Evolutionary conservation across 2,797 vertebrate species (phyloP), one percentile per base, ranked within the genome.

Genomic region (Brotogeris chrysoptera): DNA sequence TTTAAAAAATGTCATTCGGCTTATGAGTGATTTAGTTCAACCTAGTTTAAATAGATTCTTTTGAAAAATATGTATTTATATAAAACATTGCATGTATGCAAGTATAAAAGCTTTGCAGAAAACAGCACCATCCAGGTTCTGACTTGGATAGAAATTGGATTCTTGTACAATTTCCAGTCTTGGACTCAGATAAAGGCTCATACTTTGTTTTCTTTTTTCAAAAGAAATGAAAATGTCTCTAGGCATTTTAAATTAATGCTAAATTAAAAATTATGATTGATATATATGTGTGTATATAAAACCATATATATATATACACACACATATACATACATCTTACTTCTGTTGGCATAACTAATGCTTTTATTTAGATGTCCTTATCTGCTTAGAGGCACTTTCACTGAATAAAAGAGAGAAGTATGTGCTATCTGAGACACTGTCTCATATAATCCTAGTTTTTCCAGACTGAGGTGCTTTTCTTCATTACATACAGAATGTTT

Each of bases 1-100:
- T 96, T 95, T 5, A 1, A 49, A 92, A 96, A 92, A 82, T 57
- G 55, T 71, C 50, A 70, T 95, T 90, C 88, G 64, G 34, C 86
- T 95, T 95, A 53, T 68, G 80, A 97, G 92, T 64, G 80, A 85
- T 92, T 95, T 94, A 88, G 43, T 90, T 92, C 87, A 88, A 79
- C 47, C 63, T 36, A 21, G 63, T 64, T 95, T 70, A 80, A 94
- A 85, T 60, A 86, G 89, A 63, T 80, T 88, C 39, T 90, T 81
- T 80, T 73, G 71, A 82, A 86, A 86, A 93, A 34, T 52, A 30
- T 12, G 13, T 92, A 71, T 92, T 93, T 82, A 70, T 90, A 77
- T 71, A 82, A 95, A 97, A 88, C 27, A 73, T 15, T 64, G 25
- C 28, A 72, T 38, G 28, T 10, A 39, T 41, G 59, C 34, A 83